Conservation (phyloP, 2,888 invertebrate genomes). For the Acronicta psi region DNA sequence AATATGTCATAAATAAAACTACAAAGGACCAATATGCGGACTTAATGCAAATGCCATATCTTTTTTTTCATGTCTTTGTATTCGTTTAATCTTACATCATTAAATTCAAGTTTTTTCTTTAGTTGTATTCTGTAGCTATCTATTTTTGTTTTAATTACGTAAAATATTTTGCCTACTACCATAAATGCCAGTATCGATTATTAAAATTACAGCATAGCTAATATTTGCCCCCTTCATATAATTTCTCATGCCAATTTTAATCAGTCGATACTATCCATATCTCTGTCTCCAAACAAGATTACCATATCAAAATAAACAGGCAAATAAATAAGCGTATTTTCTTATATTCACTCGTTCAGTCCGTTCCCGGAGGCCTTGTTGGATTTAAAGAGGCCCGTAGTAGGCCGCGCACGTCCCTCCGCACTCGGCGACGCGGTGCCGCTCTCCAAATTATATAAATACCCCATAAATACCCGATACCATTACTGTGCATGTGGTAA, state of each 20-base stretch:
- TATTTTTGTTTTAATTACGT: too few relatives aligned
- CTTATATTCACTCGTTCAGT: constrained; percentile 40
- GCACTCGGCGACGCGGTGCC: constrained; percentile 53
- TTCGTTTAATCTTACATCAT: too few relatives aligned
- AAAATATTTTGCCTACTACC: neutral
- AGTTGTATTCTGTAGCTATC: too few relatives aligned
- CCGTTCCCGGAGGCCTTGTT: constrained; percentile 46
- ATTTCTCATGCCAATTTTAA: constrained; percentile 19
- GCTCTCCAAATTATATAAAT: constrained; percentile 60
- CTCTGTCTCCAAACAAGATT: constrained; percentile 28
- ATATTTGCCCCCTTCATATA: constrained; percentile 11
- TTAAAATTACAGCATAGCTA: too few relatives aligned
- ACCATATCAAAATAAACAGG: constrained; percentile 47
- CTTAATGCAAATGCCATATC: too few relatives aligned
- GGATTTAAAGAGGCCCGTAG: constrained; percentile 60
- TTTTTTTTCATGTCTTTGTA: too few relatives aligned
- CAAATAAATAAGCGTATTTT: constrained; percentile 54
- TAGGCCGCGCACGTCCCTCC: constrained; percentile 62
- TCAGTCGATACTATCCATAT: constrained; percentile 48
- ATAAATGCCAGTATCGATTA: neutral
- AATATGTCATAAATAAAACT: too few relatives aligned
- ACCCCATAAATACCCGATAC: constrained; percentile 57
- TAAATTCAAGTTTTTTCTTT: too few relatives aligned
- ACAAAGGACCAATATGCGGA: too few relatives aligned
- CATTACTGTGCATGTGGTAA: constrained; percentile 60